These are phyloP conservation scores for Sarcophaga rosellei DNA, from an alignment of 2,888 invertebrate species.

Conservation along the genomic window DNA sequence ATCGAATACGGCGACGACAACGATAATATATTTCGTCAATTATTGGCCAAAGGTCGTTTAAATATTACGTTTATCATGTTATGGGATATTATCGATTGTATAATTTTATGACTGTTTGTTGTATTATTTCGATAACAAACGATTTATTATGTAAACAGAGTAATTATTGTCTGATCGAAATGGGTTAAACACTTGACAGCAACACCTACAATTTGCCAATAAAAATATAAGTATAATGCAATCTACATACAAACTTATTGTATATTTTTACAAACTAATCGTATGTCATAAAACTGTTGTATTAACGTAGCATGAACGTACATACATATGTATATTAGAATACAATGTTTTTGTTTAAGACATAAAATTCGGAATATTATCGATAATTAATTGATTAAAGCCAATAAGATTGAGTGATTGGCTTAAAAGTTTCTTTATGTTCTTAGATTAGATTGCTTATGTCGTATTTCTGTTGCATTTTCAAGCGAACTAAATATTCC, in stretches of 20 bases:
- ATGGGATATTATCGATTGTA: neutral
- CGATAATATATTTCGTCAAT: neutral
- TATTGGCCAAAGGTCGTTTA: neutral
- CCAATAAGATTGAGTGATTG: conserved; percentile 17
- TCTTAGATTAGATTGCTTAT: conserved; percentile 14
- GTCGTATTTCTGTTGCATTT: neutral
- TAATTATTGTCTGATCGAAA: conserved; percentile 15
- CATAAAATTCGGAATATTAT: neutral
- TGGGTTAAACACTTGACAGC: conserved; percentile 1
- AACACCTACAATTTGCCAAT: conserved; percentile 28
- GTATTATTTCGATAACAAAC: neutral
- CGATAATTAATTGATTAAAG: conserved; percentile 14
- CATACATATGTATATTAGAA: neutral
- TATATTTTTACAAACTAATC: too few relatives aligned
- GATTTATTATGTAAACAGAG: conserved; percentile 19
- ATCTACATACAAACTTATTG: neutral
- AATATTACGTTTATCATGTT: neutral
- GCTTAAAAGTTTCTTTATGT: neutral
- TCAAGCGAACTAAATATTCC: neutral
- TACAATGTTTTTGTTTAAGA: neutral
- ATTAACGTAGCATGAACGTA: neutral
- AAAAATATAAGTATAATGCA: conserved; percentile 3
- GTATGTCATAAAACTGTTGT: too few relatives aligned
- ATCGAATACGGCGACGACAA: too few relatives aligned
- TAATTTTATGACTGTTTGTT: neutral